Base-by-base conservation (phyloP, 2,888 invertebrate species). In the Coleophora deauratella region DNA sequence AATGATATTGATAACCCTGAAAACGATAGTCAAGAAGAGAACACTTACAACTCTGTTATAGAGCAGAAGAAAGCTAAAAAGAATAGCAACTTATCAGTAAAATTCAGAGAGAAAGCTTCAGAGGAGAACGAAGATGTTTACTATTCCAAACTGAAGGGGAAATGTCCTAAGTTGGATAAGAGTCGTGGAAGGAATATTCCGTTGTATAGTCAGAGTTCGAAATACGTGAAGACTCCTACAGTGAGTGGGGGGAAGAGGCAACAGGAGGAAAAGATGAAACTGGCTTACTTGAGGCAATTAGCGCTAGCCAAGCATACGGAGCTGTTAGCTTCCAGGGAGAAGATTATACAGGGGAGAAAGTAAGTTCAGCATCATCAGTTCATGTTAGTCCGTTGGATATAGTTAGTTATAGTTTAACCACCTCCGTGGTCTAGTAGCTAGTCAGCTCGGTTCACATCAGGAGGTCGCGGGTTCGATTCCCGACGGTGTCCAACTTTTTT, bases 321-420 rank as follows among this genome's bases (percentile, higher is more conserved):
- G 21, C 59, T 89, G 45, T 58, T 91, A 35, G 73, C 58, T 4
- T 79, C 75, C 38, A 87, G 88, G 54, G 87, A 89, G 36, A 81
- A 79, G 52, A 82, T 87, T 47, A 58, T 91, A 40, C 91, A 91
- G 57, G 88, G 85, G 44, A 85, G 87, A 62, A 88, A 87, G 91
- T 91, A 70, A 74, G 77, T 63, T 21, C 21, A 21, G 3, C 21
- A 21, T 21, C 21, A 21, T 21, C 21, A 21, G 3, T 4, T 21
- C 21, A 21, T 3, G n/a, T n/a, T n/a, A n/a, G n/a, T n/a, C n/a
- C n/a, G n/a, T n/a, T n/a, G n/a, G n/a, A n/a, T n/a, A n/a, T n/a
- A n/a, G n/a, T n/a, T n/a, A n/a, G n/a, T n/a, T n/a, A n/a, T n/a
- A n/a, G n/a, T n/a, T n/a, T n/a, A n/a, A n/a, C n/a, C n/a, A n/a